Percentiles rank a stretch among this genome's conserved stretches.
Evolutionary conservation across 2,888 invertebrate species (phyloP).

Genomic region (Lasioglossum villosulum): DNA sequence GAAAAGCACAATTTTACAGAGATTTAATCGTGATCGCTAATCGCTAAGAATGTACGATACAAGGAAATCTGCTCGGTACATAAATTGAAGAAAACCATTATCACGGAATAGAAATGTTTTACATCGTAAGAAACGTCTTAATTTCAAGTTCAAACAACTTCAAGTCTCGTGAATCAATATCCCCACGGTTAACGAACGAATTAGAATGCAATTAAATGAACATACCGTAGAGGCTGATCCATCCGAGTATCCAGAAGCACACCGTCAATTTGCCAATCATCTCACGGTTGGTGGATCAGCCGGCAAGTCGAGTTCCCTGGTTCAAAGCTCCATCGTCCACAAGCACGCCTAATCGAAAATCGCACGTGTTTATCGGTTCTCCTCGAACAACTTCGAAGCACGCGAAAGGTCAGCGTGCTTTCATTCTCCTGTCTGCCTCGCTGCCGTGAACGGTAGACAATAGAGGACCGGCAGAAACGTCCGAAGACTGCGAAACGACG

Average conservation of each 20-base stretch:
- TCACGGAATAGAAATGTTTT: not conserved
- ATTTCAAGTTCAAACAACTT: not conserved
- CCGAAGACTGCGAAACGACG: not conserved
- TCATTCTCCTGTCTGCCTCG: slow-evolving; percentile 38
- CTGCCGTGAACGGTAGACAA: not conserved
- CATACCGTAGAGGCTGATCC: slow-evolving; percentile 79
- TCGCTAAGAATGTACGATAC: not conserved
- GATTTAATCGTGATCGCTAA: not conserved
- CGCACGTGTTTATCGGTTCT: slow-evolving; percentile 36
- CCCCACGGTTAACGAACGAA: not conserved
- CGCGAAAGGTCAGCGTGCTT: slow-evolving; percentile 31
- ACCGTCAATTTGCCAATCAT: slow-evolving; percentile 81
- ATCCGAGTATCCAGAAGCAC: slow-evolving; percentile 80
- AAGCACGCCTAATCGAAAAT: slow-evolving; percentile 31
- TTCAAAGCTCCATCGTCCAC: slow-evolving; percentile 65
- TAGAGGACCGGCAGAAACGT: not conserved
- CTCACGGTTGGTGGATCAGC: slow-evolving; percentile 73
- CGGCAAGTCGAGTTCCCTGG: slow-evolving; percentile 36
- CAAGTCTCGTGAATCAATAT: not conserved
- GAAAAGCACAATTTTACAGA: not conserved
- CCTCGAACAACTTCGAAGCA: slow-evolving; percentile 8
- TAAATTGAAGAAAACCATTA: not conserved
- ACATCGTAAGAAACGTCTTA: not conserved
- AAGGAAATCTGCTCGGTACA: not conserved
- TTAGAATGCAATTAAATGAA: not conserved